Percentiles rank a stretch among this genome's conserved stretches.
phyloP scores from a whole-genome alignment of 2,797 vertebrate genomes.

The Petrocephalus schoutedeni region DNA sequence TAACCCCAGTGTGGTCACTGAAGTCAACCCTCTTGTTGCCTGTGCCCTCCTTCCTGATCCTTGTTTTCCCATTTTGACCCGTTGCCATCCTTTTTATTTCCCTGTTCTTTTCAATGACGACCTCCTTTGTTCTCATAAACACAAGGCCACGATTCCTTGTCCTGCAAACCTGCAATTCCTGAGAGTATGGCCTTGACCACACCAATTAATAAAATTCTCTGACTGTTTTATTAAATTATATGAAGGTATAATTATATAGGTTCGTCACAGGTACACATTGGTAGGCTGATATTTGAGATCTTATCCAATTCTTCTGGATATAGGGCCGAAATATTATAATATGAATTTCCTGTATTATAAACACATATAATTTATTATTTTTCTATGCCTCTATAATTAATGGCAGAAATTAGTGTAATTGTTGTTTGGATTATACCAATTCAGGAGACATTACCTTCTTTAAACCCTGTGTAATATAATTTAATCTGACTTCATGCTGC shows the following conservation, averaged over 20 bases:
- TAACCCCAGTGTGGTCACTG: not conserved
- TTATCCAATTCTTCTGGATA: not conserved
- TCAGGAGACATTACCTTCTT: conserved; percentile 33
- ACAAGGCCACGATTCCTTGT: not conserved
- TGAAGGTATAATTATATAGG: not conserved
- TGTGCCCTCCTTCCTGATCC: not conserved
- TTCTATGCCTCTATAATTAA: not conserved
- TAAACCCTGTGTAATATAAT: conserved; percentile 40
- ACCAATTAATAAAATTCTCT: not conserved
- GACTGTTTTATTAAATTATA: not conserved
- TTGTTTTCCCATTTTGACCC: not conserved
- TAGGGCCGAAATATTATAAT: not conserved
- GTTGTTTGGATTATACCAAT: conserved; percentile 32
- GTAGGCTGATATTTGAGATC: not conserved
- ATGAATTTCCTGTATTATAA: not conserved
- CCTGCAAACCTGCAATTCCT: not conserved
- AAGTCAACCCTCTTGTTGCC: not conserved
- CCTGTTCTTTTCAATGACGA: not conserved
- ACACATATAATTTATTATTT: not conserved
- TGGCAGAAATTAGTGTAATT: conserved; percentile 7
- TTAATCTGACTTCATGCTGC: conserved; percentile 40
- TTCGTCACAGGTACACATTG: not conserved
- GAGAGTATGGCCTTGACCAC: not conserved
- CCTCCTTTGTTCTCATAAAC: not conserved
- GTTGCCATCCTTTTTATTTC: not conserved